These are phyloP conservation scores for Danio tinwini DNA, from an alignment of 2,797 vertebrate genomes.

Conservation along the genomic window DNA sequence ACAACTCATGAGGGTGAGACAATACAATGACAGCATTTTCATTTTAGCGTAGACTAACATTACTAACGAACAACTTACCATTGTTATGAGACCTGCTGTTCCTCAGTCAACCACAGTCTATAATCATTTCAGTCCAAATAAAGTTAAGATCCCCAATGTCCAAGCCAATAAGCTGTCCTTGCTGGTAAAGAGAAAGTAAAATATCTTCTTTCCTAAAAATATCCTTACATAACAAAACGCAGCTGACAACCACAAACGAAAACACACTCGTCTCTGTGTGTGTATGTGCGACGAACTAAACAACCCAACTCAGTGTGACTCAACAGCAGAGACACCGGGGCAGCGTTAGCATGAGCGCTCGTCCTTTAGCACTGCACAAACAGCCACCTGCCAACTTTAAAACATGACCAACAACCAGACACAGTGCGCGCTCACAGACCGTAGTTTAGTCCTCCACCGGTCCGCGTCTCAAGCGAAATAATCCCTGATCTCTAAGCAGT, in stretches of 20 bases:
- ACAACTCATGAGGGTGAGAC: neutral
- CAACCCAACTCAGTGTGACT: neutral
- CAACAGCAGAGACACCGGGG: conserved; percentile 9
- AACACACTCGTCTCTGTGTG: neutral
- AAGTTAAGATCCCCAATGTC: neutral
- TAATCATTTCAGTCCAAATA: conserved; percentile 26
- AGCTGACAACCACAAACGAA: neutral
- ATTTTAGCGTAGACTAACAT: neutral
- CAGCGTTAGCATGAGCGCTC: conserved; percentile 35
- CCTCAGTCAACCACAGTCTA: conserved; percentile 27
- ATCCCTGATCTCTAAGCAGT: neutral
- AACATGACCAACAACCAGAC: conserved; percentile 17
- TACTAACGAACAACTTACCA: conserved; percentile 16
- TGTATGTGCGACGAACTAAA: neutral
- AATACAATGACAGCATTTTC: neutral
- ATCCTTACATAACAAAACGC: neutral
- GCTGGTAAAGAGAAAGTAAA: neutral
- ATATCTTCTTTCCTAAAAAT: neutral
- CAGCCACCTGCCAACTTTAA: conserved; percentile 41
- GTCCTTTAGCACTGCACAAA: conserved; percentile 42
- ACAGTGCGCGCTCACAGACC: neutral
- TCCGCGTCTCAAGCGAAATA: neutral
- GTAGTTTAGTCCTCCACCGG: neutral
- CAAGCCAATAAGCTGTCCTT: conserved; percentile 7
- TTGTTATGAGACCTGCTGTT: conserved; percentile 1